phyloP scores from a whole-genome alignment of 2,888 invertebrate genomes.

The Anorthoa munda region DNA sequence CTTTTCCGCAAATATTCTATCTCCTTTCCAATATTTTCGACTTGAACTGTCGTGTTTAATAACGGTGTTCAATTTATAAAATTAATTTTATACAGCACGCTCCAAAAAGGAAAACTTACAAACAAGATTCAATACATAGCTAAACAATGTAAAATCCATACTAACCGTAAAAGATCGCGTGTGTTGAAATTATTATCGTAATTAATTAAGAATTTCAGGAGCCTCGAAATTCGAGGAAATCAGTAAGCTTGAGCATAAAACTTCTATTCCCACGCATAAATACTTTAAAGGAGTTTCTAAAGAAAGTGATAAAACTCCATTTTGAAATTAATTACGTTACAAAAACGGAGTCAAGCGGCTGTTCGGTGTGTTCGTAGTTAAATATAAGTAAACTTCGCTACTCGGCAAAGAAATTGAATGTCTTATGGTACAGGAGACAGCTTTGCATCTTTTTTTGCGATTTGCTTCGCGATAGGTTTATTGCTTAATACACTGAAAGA shows the following conservation, averaged over 20 bases:
- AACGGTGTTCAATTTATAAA: no score
- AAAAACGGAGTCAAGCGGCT: conserved; percentile 26
- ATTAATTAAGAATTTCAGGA: conserved; percentile 6
- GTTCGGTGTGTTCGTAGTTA: conserved; percentile 20
- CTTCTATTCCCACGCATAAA: neutral
- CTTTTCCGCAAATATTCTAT: no score
- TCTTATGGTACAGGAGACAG: conserved; percentile 15
- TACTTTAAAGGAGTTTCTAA: conserved; percentile 7
- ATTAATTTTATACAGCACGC: no score
- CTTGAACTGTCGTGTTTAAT: no score
- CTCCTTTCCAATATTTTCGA: no score
- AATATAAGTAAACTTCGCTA: conserved; percentile 31
- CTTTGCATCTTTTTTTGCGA: neutral
- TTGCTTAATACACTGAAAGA: no score
- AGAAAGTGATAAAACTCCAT: conserved; percentile 36
- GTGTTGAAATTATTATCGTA: neutral
- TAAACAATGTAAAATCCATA: neutral
- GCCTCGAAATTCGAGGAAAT: neutral
- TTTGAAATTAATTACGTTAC: conserved; percentile 43
- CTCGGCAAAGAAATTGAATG: conserved; percentile 40
- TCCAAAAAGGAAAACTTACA: neutral
- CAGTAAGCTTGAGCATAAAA: neutral
- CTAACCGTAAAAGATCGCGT: neutral
- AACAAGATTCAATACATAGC: neutral
- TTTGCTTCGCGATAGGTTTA: no score